Conservation (phyloP, 2,888 invertebrate genomes). For the Pheosia gnoma region DNA sequence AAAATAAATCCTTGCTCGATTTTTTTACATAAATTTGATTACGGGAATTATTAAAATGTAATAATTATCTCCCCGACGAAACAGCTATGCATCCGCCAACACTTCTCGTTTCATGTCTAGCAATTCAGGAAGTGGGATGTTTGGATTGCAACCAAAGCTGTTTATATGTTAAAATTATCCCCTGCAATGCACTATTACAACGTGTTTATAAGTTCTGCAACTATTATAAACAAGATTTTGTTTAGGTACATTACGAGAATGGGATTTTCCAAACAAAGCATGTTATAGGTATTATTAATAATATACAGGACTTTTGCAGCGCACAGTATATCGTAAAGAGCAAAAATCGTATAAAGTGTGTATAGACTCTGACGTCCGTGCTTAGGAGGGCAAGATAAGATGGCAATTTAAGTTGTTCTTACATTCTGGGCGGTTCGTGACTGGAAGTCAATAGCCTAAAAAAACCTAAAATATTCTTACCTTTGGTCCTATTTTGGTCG, state of each 20-base stretch:
- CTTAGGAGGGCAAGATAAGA: too few species aligned
- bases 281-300: not conserved
- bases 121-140: slow-evolving; percentile 31
- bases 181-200: slow-evolving; percentile 40
- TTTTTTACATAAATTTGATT: too few species aligned
- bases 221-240: slow-evolving; percentile 33
- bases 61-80: not conserved
- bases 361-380: too few species aligned
- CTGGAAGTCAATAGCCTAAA: too few species aligned
- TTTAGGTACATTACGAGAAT: slow-evolving; percentile 4
- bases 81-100: slow-evolving; percentile 8
- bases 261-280: not conserved
- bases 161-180: slow-evolving; percentile 27
- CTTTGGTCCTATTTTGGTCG: too few species aligned
- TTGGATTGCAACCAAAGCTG: slow-evolving; percentile 29
- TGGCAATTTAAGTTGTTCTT: too few species aligned
- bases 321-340: not conserved
- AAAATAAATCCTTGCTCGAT: too few species aligned
- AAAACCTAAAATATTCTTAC: too few species aligned
- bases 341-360: too few species aligned
- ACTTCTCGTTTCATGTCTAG: slow-evolving; percentile 30
- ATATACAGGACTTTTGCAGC: not conserved
- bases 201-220: slow-evolving; percentile 38
- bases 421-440: too few species aligned
- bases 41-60: not conserved